Evolutionary conservation across 2,888 invertebrate species (phyloP), one percentile per base, ranked within the genome.

Genomic region (Choristoneura rosaceana): DNA sequence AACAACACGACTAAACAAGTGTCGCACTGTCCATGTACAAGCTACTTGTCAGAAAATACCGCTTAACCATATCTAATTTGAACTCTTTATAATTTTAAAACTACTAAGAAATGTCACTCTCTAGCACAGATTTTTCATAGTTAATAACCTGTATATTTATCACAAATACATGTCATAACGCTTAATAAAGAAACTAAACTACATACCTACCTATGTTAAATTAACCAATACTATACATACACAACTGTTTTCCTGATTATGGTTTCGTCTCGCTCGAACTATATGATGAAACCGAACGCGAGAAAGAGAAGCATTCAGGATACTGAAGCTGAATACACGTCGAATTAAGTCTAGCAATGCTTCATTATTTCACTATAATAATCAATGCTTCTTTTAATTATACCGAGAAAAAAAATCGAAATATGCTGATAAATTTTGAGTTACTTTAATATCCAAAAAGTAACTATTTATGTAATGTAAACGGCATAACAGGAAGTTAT

Each of bases 271-370:
- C 9, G 8, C 17, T 52, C 52, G 15, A 15, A 52, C 17, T 17
- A 2, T 47, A n/a, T 47, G 47, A n/a, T 47, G 5, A n/a, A 47
- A 47, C 5, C n/a, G 43, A 4, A n/a, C n/a, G 47, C 14, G n/a
- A 47, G 47, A 47, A 47, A 47, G 47, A n/a, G 47, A 47, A 14
- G n/a, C 47, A n/a, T n/a, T 47, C 47, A 47, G 47, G 47, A 47
- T n/a, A 47, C 47, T n/a, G 5, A n/a, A 52, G 12, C 15, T 9
- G 4, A 52, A 52, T 17, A 15, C n/a, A n/a, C n/a, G n/a, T 52
- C 15, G 9, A 17, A 7, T 52, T 9, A 17, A 8, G 2, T 15
- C 2, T 17, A 52, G 17, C 9, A 17, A 7, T 52, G 2, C 2
- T 52, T 52, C 15, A 17, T 52, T 9, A n/a, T 52, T 17, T 15